Evolutionary conservation across 23 tunicate species (phyloP).

Genomic region (Phallusia fumigata): DNA sequence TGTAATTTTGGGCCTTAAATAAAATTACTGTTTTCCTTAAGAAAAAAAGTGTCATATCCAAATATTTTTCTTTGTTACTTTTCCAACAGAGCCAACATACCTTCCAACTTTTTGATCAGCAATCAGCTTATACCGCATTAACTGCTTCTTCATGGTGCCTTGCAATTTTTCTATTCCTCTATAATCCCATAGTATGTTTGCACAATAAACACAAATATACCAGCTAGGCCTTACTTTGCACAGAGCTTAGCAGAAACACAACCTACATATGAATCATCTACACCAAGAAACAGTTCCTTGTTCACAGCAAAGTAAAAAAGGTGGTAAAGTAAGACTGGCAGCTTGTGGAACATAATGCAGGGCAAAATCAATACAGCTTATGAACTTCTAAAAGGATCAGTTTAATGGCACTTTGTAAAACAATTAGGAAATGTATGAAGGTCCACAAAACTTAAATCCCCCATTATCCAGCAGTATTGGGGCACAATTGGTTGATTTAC

Average conservation of each 20-base stretch:
- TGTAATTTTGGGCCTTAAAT: too few relatives aligned
- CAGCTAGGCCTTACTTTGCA: too few relatives aligned
- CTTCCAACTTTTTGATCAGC: conserved; percentile 90
- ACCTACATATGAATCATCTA: neutral
- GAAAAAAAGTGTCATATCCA: neutral
- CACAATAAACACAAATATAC: too few relatives aligned
- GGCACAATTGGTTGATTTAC: too few relatives aligned
- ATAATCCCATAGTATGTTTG: too few relatives aligned
- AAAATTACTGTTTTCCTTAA: too few relatives aligned
- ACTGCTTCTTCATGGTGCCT: conserved; percentile 60
- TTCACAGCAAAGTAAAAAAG: neutral
- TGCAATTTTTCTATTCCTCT: too few relatives aligned
- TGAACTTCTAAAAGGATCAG: neutral
- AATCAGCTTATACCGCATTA: conserved; percentile 67
- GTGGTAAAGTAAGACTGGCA: neutral
- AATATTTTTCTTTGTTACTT: neutral
- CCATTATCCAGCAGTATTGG: neutral
- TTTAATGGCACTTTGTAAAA: neutral
- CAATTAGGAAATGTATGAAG: neutral
- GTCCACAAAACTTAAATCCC: neutral
- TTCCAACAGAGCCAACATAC: conserved; percentile 5
- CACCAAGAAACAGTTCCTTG: neutral
- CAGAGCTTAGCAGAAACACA: too few relatives aligned
- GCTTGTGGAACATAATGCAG: neutral
- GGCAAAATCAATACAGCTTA: neutral